Percentiles rank a stretch among this genome's conserved stretches.
phyloP scores from a whole-genome alignment of 2,888 invertebrate genomes.

The Gisinianus flammeolus region DNA sequence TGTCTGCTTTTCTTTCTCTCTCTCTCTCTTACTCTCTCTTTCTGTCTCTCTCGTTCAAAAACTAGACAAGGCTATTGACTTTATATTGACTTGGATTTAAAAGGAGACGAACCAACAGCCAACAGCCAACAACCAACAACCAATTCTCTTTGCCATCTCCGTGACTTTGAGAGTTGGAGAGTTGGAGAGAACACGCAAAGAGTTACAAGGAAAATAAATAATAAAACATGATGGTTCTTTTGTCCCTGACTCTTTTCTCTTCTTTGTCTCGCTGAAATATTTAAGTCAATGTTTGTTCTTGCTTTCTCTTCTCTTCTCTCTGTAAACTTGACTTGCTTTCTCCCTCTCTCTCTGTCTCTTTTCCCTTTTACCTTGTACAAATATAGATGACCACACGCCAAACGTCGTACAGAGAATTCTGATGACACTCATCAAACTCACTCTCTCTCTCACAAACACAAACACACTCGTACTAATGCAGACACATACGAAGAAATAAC shows the following conservation, averaged over 20 bases:
- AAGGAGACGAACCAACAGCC: no score
- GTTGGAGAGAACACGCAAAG: no score
- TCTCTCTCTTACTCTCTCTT: not conserved
- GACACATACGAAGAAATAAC: not conserved
- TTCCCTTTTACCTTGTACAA: not conserved
- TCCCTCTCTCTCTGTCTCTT: no score
- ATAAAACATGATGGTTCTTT: constrained; percentile 18
- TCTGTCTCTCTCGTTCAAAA: not conserved
- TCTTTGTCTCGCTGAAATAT: constrained; percentile 29
- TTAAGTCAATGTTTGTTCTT: constrained; percentile 39
- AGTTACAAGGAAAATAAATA: not conserved
- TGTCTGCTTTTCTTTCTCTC: not conserved
- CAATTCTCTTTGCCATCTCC: no score
- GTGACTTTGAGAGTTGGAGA: no score
- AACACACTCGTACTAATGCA: no score
- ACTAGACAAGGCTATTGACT: not conserved
- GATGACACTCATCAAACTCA: not conserved
- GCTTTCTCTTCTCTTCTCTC: not conserved
- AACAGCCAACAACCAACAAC: no score
- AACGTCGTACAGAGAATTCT: not conserved
- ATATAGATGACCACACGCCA: not conserved
- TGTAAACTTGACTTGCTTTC: not conserved
- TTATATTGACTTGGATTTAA: constrained; percentile 5
- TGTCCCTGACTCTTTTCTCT: not conserved
- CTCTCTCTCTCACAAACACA: not conserved